Conservation (phyloP, 2,113 vertebrate species). For the Vidua chalybeata region DNA sequence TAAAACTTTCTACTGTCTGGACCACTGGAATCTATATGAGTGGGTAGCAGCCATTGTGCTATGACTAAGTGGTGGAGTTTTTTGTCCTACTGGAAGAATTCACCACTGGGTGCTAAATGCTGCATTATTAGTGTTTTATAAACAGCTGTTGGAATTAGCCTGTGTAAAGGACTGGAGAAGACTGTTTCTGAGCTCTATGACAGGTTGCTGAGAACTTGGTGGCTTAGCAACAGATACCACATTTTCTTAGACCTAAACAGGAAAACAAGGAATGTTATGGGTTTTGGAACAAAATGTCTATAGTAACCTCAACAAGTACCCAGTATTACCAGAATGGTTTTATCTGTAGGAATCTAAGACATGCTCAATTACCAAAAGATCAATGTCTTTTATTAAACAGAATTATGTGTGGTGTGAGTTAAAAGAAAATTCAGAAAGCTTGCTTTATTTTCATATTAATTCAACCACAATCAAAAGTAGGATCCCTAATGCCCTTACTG, state of each 20-base stretch:
- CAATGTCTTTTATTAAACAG: background rate
- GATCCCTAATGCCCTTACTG: background rate
- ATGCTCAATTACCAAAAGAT: background rate
- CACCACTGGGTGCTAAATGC: background rate
- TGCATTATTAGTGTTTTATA: background rate
- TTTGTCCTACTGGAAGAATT: background rate
- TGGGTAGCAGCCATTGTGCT: background rate
- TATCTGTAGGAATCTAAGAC: background rate
- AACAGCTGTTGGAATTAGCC: background rate
- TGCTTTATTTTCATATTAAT: conserved; percentile 9
- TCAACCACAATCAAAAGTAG: background rate
- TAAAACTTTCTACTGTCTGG: background rate
- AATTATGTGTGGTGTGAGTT: background rate
- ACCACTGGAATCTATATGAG: conserved; percentile 23
- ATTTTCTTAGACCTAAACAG: background rate
- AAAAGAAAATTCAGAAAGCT: background rate
- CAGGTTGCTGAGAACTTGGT: background rate
- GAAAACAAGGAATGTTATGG: background rate
- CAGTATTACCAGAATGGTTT: background rate
- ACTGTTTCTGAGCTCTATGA: background rate
- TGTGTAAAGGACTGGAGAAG: background rate
- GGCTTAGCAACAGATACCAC: background rate
- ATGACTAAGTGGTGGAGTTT: background rate
- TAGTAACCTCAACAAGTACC: background rate
- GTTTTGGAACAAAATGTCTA: background rate